Base-by-base conservation (phyloP, 2,888 invertebrate genomes). In the Frankliniella fusca region DNA sequence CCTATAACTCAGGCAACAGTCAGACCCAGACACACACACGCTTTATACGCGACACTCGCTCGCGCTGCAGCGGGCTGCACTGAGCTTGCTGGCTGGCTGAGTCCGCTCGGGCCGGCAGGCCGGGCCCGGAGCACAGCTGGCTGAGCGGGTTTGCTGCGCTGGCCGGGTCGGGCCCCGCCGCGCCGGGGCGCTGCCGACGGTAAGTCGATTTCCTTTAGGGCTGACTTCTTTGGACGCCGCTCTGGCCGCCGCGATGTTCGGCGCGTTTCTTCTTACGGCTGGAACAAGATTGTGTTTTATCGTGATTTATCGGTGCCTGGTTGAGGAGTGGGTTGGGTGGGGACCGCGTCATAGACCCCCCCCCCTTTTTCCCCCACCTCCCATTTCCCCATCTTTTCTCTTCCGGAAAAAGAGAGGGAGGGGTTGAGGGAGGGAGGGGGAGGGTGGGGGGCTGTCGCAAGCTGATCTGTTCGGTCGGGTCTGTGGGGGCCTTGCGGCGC, bases 251-350 rank as follows among this genome's bases (percentile, higher is more conserved):
- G 38, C 38, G 38, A 38, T 38, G 38, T 54, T 54, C 54, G 54
- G 18, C 54, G 15, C 18, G 12, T 15, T 54, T 54, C 54, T 20
- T 54, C 54, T 54, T 20, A 20, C 54, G 54, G 70, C 70, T 70
- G 27, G 70, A 76, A 76, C 70, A 76, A 76, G 70, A 76, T 76
- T 76, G 70, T 76, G 70, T 23, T 76, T 76, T 27, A 76, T 76
- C 70, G 70, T 76, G 70, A 76, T 76, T 76, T 76, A 76, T 76
- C 70, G 70, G 70, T 27, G 38, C 38, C 38, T 38, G 38, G 38
- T 38, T 38, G 38, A 38, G 38, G 38, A 38, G 38, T 2, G 38
- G 38, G 38, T 61, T 20, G 61, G n/a, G 20, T 54, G 61, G 15
- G 61, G 61, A 61, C 18, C 20, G 61, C 61, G 61, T 38, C 38